Conservation (phyloP, 2,888 invertebrate genomes). For the Athripsodes cinereus region DNA sequence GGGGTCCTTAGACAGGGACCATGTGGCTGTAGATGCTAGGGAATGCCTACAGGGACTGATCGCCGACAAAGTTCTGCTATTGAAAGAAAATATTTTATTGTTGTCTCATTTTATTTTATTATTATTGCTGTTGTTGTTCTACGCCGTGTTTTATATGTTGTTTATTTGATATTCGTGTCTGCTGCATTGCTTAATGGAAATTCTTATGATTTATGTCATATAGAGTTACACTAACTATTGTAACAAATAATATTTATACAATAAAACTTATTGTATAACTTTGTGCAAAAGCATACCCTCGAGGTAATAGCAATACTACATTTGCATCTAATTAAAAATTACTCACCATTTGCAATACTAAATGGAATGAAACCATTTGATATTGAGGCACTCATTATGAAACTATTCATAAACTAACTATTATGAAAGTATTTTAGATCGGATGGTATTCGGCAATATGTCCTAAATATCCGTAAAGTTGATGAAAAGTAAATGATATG, state of each 20-base stretch:
- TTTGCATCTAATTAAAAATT: no score
- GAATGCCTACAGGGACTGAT: neutral
- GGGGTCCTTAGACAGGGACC: neutral
- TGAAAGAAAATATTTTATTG: conserved; percentile 2
- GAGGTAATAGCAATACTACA: no score
- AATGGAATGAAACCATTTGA: no score
- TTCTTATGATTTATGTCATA: neutral
- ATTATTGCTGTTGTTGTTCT: neutral
- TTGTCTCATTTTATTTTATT: neutral
- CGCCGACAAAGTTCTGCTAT: neutral
- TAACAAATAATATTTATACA: neutral
- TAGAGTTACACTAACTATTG: neutral
- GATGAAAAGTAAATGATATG: neutral
- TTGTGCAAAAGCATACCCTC: neutral
- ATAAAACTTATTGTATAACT: neutral
- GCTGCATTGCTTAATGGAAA: neutral
- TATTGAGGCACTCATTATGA: neutral
- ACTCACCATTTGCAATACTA: no score
- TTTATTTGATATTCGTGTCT: conserved; percentile 2
- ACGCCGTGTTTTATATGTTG: neutral
- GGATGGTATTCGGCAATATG: neutral
- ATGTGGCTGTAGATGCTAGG: neutral
- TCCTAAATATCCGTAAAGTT: neutral
- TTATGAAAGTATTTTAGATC: neutral
- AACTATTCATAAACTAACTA: neutral